Conservation (phyloP, 37 sponge, comb jelly and placozoan species). For the Beroe ovata region DNA sequence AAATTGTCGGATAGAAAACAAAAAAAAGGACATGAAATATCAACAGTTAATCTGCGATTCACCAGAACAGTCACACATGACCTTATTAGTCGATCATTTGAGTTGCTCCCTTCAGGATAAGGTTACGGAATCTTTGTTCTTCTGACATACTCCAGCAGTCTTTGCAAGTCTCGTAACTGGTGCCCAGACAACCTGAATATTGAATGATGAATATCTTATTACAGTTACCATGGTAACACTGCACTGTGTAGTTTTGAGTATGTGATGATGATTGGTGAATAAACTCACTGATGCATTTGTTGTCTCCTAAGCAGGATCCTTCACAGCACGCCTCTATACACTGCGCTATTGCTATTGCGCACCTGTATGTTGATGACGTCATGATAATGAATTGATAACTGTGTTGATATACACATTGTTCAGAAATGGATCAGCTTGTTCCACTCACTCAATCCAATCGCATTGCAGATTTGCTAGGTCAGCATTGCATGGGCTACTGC, state of each 20-base stretch:
- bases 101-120: conserved; percentile 49
- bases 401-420: too few relatives aligned
- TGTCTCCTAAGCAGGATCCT: conserved; percentile 6
- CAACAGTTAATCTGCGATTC: too few relatives aligned
- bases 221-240: too few relatives aligned
- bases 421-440: neutral
- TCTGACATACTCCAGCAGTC: conserved; percentile 44
- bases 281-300: conserved; percentile 17
- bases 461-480: conserved; percentile 11
- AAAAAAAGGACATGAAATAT: too few relatives aligned
- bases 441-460: conserved; percentile 52
- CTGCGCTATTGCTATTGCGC: conserved; percentile 12
- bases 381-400: too few relatives aligned
- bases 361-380: too few relatives aligned
- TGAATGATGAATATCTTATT: too few relatives aligned
- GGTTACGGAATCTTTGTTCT: conserved; percentile 26
- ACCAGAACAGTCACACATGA: too few relatives aligned
- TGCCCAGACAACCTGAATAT: conserved; percentile 51
- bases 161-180: conserved; percentile 64
- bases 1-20: too few relatives aligned
- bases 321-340: conserved; percentile 49
- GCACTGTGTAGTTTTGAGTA: too few relatives aligned
- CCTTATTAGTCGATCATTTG: too few relatives aligned
- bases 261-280: too few relatives aligned
- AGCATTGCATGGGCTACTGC: neutral